phyloP scores from a whole-genome alignment of 2,797 vertebrate species.

The Sciurus carolinensis region DNA sequence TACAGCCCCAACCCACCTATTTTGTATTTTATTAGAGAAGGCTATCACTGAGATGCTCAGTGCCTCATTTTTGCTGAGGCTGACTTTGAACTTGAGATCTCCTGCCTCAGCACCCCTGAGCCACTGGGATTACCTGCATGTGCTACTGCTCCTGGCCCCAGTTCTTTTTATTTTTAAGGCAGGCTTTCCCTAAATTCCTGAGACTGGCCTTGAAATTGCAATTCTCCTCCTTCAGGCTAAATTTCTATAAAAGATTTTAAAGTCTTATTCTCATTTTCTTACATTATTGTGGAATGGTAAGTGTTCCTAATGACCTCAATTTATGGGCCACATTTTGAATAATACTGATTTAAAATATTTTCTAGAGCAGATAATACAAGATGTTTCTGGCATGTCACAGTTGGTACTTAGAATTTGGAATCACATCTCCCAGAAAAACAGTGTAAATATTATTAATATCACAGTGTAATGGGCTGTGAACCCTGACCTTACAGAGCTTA shows the following conservation, averaged over 20 bases:
- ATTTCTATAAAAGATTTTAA: neutral
- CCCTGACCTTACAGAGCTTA: conserved; percentile 26
- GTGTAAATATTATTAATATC: neutral
- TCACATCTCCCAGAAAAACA: conserved; percentile 40
- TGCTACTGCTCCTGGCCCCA: too few species aligned
- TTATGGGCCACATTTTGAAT: neutral
- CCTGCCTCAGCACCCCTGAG: too few species aligned
- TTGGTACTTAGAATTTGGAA: conserved; percentile 17
- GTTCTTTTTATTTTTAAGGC: too few species aligned
- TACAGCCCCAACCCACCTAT: too few species aligned
- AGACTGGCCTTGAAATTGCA: neutral
- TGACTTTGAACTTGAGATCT: too few species aligned
- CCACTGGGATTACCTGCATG: too few species aligned
- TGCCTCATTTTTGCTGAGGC: too few species aligned
- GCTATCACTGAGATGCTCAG: too few species aligned
- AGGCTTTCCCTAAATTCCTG: too few species aligned
- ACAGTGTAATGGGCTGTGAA: neutral
- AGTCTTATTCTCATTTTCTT: conserved; percentile 36
- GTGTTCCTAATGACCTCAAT: neutral
- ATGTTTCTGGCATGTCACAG: conserved; percentile 53
- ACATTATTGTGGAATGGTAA: conserved; percentile 21
- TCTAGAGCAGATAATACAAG: neutral
- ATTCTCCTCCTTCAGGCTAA: neutral
- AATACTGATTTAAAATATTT: conserved; percentile 48
- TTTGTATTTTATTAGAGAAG: too few species aligned